A percentile compares a stretch with the other conserved stretches of the same genome.
phyloP scores from a whole-genome alignment of 2,113 vertebrate genomes.

The Girardinichthys multiradiatus region DNA sequence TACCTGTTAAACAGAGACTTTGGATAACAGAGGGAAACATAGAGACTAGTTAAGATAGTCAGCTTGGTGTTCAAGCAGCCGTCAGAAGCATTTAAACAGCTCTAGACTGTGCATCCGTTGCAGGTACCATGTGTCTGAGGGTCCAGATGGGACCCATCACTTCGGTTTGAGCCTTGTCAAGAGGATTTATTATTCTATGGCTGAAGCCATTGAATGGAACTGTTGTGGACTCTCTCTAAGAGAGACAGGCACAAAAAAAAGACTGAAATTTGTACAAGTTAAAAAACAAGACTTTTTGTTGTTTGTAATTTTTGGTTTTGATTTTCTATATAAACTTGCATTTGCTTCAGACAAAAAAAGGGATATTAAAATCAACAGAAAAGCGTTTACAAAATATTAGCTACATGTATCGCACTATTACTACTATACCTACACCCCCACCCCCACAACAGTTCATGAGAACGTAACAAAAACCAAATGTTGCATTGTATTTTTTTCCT shows the following conservation, averaged over 20 bases:
- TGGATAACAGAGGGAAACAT: conserved; percentile 21
- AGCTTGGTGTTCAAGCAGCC: conserved; percentile 31
- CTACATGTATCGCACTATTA: conserved; percentile 87
- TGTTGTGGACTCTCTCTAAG: conserved; percentile 65
- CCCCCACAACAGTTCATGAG: conserved; percentile 82
- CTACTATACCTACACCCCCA: conserved; percentile 50
- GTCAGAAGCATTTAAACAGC: conserved; percentile 51
- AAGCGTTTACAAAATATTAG: conserved; percentile 93
- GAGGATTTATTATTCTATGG: conserved; percentile 36
- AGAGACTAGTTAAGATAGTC: conserved; percentile 30
- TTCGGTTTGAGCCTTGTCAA: conserved; percentile 28
- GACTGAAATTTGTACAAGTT: conserved; percentile 67
- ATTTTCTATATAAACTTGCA: conserved; percentile 88
- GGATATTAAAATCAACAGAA: conserved; percentile 82
- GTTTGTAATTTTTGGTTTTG: conserved; percentile 75
- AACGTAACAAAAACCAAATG: conserved; percentile 59
- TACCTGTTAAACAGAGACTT: conserved; percentile 44
- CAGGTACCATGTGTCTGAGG: conserved; percentile 22
- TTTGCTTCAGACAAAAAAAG: conserved; percentile 84
- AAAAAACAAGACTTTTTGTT: conserved; percentile 49
- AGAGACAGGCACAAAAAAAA: conserved; percentile 67
- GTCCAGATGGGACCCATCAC: conserved; percentile 21
- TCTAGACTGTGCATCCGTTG: conserved; percentile 40
- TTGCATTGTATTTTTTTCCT: conserved; percentile 70
- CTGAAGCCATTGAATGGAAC: conserved; percentile 40